Evolutionary conservation across 2,888 invertebrate species (phyloP).

Genomic region (Nomada fucata): DNA sequence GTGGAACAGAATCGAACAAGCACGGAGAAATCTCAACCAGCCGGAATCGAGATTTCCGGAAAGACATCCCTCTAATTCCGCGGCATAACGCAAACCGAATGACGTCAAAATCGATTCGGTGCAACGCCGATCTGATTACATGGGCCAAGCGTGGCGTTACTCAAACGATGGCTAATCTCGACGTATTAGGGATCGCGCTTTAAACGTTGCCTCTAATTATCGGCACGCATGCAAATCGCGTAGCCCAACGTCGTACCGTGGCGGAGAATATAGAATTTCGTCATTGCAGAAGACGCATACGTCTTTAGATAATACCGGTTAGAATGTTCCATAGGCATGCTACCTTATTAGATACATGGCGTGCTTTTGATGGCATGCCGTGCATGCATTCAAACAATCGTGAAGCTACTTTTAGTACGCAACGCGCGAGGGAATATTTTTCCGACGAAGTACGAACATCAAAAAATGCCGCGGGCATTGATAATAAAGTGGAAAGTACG

Average conservation of each 20-base stretch:
- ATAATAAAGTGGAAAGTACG: too few relatives aligned
- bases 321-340: too few relatives aligned
- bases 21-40: not conserved
- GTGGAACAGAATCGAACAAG: not conserved
- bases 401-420: too few relatives aligned
- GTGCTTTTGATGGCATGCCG: too few relatives aligned
- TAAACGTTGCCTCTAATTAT: slow-evolving; percentile 46
- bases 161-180: slow-evolving; percentile 46
- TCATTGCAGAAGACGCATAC: not conserved
- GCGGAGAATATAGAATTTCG: not conserved
- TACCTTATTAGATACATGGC: too few relatives aligned
- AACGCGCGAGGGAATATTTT: too few relatives aligned
- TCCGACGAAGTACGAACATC: too few relatives aligned
- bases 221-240: slow-evolving; percentile 25
- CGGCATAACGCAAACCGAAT: slow-evolving; percentile 4
- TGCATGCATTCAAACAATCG: too few relatives aligned
- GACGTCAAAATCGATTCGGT: slow-evolving; percentile 35
- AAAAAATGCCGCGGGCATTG: too few relatives aligned
- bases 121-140: slow-evolving; percentile 35
- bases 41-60: slow-evolving; percentile 2
- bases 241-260: not conserved
- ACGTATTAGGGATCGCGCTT: slow-evolving; percentile 47
- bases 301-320: not conserved
- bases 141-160: slow-evolving; percentile 11
- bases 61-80: not conserved